Evolutionary conservation across 2,113 vertebrate species (phyloP), one percentile per base, ranked within the genome.

Genomic region (Dasypus novemcinctus): DNA sequence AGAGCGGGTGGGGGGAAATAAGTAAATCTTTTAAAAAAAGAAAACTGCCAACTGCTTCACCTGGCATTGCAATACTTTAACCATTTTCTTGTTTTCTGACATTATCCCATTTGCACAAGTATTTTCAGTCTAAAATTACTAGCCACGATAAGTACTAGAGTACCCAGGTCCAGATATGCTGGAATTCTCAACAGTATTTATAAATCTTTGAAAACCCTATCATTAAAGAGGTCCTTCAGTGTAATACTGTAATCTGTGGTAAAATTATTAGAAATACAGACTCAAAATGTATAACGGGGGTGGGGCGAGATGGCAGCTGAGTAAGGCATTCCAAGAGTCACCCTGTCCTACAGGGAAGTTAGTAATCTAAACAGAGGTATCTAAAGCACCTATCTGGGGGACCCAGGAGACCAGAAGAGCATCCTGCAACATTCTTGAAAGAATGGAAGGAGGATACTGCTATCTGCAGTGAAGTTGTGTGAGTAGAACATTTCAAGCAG

Each of bases 41-140:
- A 85, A 84, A 86, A 46, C n/a, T 90, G 11, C 27, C 49, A 61
- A 27, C 3, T 80, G 25, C 57, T 90, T 79, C 13, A 93, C 43
- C 31, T 85, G 63, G 31, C 36, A 92, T 83, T 33, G 59, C 6
- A 61, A 61, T 86, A 82, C 36, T 57, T 76, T 79, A 29, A 29
- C 36, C 63, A 13, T 89, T 57, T 87, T 66, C 29, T n/a, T 4
- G 20, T 82, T 93, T 94, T 94, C 20, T 71, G 69, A 78, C 46
- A 33, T 75, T 71, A 83, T 88, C 43, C 38, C 33, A 85, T 84
- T 54, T 57, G 49, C 71, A 79, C 54, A 64, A 84, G 57, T 78
- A 92, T 33, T 94, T 63, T 94, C 68, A 90, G 36, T 87, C 29
- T 91, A 83, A 87, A 91, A 76, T 83, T 78, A 63, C 46, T 43